phyloP scores from a whole-genome alignment of 1,140 invertebrate genomes.

The Eufriesea mexicana region DNA sequence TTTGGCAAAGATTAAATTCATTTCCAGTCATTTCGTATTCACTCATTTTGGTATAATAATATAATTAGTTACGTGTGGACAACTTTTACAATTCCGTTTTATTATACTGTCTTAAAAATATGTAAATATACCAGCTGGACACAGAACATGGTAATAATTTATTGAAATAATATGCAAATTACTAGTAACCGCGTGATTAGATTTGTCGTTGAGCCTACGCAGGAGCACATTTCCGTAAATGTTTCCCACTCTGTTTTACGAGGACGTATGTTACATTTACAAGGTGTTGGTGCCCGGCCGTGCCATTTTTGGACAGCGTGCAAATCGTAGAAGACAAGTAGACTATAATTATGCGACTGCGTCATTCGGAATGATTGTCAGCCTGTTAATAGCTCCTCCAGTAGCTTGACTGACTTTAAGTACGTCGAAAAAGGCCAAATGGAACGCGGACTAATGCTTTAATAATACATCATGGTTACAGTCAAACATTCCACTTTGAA shows the following conservation, averaged over 20 bases:
- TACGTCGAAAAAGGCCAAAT: background rate
- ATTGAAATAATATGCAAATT: background rate
- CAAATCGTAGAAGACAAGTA: background rate
- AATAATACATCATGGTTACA: background rate
- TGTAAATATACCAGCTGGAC: background rate
- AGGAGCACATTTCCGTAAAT: background rate
- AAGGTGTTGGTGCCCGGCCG: background rate
- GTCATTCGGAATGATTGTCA: background rate
- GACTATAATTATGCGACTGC: background rate
- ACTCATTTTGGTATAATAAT: no score
- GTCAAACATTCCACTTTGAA: background rate
- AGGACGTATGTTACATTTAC: background rate
- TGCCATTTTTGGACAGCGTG: background rate
- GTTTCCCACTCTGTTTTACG: background rate
- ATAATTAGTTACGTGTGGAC: no score
- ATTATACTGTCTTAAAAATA: background rate
- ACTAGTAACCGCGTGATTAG: background rate
- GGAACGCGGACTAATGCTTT: background rate
- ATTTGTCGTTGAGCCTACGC: background rate
- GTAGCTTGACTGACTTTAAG: no score
- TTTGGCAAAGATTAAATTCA: no score
- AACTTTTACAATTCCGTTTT: no score
- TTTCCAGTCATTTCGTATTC: no score
- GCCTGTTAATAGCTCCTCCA: background rate
- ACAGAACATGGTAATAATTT: background rate